These are phyloP conservation scores for Saguinus midas DNA, from an alignment of 2,113 vertebrate species.

Conservation along the genomic window DNA sequence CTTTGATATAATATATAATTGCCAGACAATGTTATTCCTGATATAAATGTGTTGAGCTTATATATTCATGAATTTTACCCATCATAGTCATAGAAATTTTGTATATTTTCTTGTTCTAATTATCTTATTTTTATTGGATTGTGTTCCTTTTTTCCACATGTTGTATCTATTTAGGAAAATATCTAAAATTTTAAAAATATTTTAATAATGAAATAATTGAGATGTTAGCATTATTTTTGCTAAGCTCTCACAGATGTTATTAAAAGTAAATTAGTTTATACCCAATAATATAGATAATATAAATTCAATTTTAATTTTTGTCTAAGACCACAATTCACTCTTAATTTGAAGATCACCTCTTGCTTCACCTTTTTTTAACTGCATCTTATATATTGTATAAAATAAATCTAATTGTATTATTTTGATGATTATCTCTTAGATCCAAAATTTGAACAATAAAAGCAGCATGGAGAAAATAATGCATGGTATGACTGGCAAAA, in stretches of 20 bases:
- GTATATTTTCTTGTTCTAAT: constrained; percentile 5
- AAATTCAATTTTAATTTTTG: neutral
- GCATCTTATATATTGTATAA: neutral
- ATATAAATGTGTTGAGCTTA: constrained; percentile 22
- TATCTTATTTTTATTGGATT: neutral
- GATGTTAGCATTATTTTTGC: neutral
- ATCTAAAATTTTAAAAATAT: neutral
- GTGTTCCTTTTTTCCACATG: neutral
- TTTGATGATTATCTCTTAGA: neutral
- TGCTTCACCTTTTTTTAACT: neutral
- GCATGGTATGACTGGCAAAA: neutral
- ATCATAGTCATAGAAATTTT: neutral
- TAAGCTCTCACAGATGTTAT: neutral
- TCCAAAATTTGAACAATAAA: neutral
- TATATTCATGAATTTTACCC: constrained; percentile 18
- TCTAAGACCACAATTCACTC: neutral
- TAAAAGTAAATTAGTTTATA: neutral
- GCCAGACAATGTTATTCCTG: neutral
- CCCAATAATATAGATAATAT: neutral
- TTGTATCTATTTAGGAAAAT: neutral
- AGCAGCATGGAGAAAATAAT: neutral
- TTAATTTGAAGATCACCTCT: neutral
- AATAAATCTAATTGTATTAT: neutral
- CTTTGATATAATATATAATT: constrained; percentile 3
- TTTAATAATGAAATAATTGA: neutral